phyloP scores from a whole-genome alignment of 2,888 invertebrate genomes.

The Troides helena region DNA sequence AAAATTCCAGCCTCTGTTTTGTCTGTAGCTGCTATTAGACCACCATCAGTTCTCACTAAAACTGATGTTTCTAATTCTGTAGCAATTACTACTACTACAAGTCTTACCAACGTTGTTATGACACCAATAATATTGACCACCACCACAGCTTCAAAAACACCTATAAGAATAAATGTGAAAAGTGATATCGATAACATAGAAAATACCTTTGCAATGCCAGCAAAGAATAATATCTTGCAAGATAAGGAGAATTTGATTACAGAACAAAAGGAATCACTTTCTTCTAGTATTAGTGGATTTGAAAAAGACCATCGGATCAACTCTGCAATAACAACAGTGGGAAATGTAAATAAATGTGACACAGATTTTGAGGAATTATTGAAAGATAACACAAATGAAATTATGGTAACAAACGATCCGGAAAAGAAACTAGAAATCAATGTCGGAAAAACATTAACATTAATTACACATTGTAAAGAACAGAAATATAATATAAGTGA shows the following conservation, averaged over 20 bases:
- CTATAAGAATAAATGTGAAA: constrained; percentile 53
- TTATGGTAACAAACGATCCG: constrained; percentile 66
- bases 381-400: constrained; percentile 75
- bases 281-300: constrained; percentile 13
- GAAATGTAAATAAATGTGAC: constrained; percentile 59
- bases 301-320: constrained; percentile 37
- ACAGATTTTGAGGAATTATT: constrained; percentile 76
- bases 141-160: constrained; percentile 41
- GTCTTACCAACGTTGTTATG: constrained; percentile 58
- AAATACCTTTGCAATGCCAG: constrained; percentile 31
- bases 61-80: constrained; percentile 53
- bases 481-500: constrained; percentile 38
- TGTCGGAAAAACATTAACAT: constrained; percentile 61
- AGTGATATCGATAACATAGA: constrained; percentile 48
- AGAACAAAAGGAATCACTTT: constrained; percentile 13
- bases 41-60: constrained; percentile 60
- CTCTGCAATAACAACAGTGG: constrained; percentile 35
- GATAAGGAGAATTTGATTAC: constrained; percentile 29
- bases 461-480: constrained; percentile 46
- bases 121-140: constrained; percentile 66
- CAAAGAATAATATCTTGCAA: constrained; percentile 26
- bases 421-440: constrained; percentile 69
- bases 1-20: constrained; percentile 63
- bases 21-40: constrained; percentile 62
- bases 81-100: constrained; percentile 54